A percentile compares a stretch with the other conserved stretches of the same genome.
Evolutionary conservation across 2,797 vertebrate species (phyloP).

Genomic region (Octomys mimax): DNA sequence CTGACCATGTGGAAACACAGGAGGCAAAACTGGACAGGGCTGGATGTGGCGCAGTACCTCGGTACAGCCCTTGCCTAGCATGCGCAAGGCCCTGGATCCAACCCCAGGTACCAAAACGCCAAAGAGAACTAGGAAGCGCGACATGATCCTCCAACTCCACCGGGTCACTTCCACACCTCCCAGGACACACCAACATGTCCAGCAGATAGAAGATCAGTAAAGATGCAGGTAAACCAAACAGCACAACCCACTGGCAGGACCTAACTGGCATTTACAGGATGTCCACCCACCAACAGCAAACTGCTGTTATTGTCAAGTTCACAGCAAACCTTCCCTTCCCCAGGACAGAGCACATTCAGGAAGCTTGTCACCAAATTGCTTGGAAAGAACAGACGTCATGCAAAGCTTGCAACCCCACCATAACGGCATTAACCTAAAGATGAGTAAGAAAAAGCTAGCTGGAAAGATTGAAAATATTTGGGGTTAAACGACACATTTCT

Average conservation of each 20-base stretch:
- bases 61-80: too few species aligned
- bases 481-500: background rate
- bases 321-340: background rate
- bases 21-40: too few species aligned
- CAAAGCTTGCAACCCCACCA: background rate
- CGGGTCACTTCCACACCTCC: background rate
- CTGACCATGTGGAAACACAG: background rate
- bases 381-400: background rate
- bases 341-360: background rate
- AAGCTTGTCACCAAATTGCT: background rate
- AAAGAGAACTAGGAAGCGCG: background rate
- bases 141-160: background rate
- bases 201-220: background rate
- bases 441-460: background rate
- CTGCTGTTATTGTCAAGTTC: background rate
- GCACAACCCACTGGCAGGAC: background rate
- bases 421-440: background rate
- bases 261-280: background rate
- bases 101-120: too few species aligned
- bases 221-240: background rate
- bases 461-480: background rate
- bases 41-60: too few species aligned
- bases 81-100: too few species aligned
- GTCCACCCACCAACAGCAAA: background rate
- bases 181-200: too few species aligned